Conservation (phyloP, 2,888 invertebrate species). For the Lasioglossum lativentre region DNA sequence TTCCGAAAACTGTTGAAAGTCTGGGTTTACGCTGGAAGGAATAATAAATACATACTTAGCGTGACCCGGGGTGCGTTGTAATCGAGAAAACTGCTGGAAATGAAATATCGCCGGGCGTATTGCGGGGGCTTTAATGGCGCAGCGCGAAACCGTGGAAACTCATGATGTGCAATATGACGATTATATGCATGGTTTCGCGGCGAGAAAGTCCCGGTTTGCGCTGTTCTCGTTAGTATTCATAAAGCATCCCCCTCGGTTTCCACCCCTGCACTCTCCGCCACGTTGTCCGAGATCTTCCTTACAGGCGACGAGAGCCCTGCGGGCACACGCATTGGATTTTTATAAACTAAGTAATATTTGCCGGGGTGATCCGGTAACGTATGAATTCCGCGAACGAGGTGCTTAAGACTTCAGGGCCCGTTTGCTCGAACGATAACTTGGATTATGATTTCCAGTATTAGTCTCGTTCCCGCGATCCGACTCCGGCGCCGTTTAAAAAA, state of each 20-base stretch:
- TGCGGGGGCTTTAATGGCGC: constrained; percentile 41
- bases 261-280: neutral
- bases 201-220: constrained; percentile 36
- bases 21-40: neutral
- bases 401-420: neutral
- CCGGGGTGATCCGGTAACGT: neutral
- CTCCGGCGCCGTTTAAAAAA: neutral
- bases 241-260: constrained; percentile 23
- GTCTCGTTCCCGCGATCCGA: neutral
- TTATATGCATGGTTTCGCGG: constrained; percentile 47
- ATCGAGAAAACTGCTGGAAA: constrained; percentile 50
- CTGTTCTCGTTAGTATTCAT: constrained; percentile 54
- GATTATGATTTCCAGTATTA: constrained; percentile 4
- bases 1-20: constrained; percentile 15
- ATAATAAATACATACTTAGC: constrained; percentile 50
- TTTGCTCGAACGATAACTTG: neutral
- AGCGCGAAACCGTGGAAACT: constrained; percentile 51
- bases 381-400: constrained; percentile 9
- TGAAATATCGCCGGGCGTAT: constrained; percentile 50
- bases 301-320: neutral
- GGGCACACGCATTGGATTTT: constrained; percentile 19
- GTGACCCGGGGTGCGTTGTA: constrained; percentile 16
- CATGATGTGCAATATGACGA: constrained; percentile 53
- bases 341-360: constrained; percentile 4
- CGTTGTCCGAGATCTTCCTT: constrained; percentile 25